These are phyloP conservation scores for Microplitis demolitor DNA, from an alignment of 1,140 invertebrate species.

Conservation along the genomic window DNA sequence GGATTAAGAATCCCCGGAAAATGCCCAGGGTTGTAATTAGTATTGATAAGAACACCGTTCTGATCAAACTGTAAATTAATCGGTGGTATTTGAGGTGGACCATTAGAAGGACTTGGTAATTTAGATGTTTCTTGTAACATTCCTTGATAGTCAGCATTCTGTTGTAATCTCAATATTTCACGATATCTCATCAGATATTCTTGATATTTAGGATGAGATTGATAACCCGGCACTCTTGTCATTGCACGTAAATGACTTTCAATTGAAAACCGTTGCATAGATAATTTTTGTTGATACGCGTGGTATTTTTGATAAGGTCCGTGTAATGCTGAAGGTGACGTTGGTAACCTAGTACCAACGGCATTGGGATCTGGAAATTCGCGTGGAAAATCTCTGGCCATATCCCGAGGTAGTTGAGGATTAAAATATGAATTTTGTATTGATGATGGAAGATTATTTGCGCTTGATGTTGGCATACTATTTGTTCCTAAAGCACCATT, in stretches of 20 bases:
- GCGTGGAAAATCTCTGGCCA: conserved; percentile 38
- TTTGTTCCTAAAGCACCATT: conserved; percentile 31
- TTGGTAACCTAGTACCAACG: neutral
- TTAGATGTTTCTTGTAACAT: conserved; percentile 43
- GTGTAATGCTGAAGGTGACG: conserved; percentile 6
- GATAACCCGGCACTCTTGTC: conserved; percentile 49
- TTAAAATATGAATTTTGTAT: conserved; percentile 51
- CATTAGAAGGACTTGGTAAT: conserved; percentile 27
- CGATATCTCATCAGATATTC: conserved; percentile 52
- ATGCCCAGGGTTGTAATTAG: conserved; percentile 42
- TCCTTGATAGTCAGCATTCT: conserved; percentile 50
- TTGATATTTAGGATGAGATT: conserved; percentile 56
- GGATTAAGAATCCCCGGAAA: conserved; percentile 33
- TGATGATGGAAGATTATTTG: conserved; percentile 29
- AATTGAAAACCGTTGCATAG: conserved; percentile 50
- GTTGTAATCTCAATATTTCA: conserved; percentile 51
- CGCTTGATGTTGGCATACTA: conserved; percentile 30
- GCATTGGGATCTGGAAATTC: conserved; percentile 38
- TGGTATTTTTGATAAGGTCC: conserved; percentile 34
- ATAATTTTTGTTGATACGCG: conserved; percentile 52
- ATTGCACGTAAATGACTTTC: conserved; percentile 53
- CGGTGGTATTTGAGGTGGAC: conserved; percentile 38
- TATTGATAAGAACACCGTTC: conserved; percentile 56
- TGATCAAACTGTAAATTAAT: conserved; percentile 60
- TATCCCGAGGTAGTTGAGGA: conserved; percentile 37